Conservation (phyloP, 2,888 invertebrate genomes). For the Microctonus aethiopoides region DNA sequence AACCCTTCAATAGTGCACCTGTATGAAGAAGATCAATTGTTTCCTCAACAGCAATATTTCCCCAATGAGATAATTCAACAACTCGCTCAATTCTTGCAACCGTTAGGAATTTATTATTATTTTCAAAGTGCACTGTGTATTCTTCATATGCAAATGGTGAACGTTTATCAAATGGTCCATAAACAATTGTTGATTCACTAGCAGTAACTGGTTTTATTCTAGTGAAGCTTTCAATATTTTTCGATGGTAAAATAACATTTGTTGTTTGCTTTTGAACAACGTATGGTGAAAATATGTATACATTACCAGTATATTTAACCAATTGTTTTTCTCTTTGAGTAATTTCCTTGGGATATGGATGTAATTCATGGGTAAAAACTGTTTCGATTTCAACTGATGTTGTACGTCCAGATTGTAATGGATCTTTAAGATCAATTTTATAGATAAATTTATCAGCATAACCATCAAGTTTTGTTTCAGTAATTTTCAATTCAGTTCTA, state of each 20-base stretch:
- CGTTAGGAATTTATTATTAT: constrained; percentile 95
- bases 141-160: constrained; percentile 73
- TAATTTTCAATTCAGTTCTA: constrained; percentile 57
- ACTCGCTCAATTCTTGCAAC: constrained; percentile 86
- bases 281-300: constrained; percentile 89
- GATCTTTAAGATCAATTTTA: constrained; percentile 73
- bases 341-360: constrained; percentile 89
- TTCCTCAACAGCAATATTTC: constrained; percentile 97
- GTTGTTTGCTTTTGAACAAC: constrained; percentile 83
- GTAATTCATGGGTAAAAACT: constrained; percentile 80
- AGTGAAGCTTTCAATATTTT: constrained; percentile 84
- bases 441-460: constrained; percentile 70
- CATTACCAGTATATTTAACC: constrained; percentile 86
- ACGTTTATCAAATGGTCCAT: constrained; percentile 89
- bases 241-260: constrained; percentile 79
- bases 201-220: constrained; percentile 84
- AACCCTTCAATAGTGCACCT: constrained; percentile 87
- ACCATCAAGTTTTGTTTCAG: constrained; percentile 68
- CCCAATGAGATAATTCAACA: constrained; percentile 99
- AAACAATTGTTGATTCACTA: constrained; percentile 83
- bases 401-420: constrained; percentile 72
- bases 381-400: constrained; percentile 76
- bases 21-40: constrained; percentile 90
- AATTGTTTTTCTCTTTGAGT: constrained; percentile 94
- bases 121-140: constrained; percentile 91